Evolutionary conservation across 2,797 vertebrate species (phyloP).

Genomic region (Tadarida brasiliensis): DNA sequence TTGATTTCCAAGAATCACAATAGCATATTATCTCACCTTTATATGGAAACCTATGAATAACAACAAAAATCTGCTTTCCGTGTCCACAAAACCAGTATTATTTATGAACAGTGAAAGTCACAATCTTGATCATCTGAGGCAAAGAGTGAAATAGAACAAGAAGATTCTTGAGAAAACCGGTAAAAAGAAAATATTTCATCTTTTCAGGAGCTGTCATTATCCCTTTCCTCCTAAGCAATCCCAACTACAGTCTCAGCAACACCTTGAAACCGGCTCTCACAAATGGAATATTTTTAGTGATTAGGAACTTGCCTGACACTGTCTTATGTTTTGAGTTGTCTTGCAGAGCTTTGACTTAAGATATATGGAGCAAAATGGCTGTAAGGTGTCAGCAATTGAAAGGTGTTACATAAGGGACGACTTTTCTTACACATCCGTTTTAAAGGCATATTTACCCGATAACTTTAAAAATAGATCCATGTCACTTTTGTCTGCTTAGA

Average conservation of each 20-base stretch:
- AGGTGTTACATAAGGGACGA: not conserved
- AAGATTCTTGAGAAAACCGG: not conserved
- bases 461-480: slow-evolving; percentile 2
- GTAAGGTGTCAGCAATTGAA: not conserved
- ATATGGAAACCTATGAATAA: not conserved
- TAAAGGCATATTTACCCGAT: not conserved
- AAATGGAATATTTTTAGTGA: slow-evolving; percentile 20
- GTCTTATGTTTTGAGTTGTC: not conserved
- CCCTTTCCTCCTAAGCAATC: not conserved
- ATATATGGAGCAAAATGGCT: slow-evolving; percentile 49
- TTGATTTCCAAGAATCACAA: not conserved
- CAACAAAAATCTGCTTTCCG: not conserved
- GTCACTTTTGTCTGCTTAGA: slow-evolving; percentile 23
- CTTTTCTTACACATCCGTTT: not conserved
- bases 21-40: not conserved
- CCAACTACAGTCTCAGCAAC: not conserved
- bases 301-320: slow-evolving; percentile 20
- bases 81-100: not conserved
- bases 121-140: not conserved
- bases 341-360: not conserved
- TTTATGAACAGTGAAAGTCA: not conserved
- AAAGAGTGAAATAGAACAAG: not conserved
- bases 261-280: not conserved
- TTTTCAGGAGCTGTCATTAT: not conserved
- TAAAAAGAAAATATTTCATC: not conserved